Evolutionary conservation across 1,140 invertebrate genomes (phyloP), one percentile per base, ranked within the genome.

Genomic region (Aleiodes sp.): DNA sequence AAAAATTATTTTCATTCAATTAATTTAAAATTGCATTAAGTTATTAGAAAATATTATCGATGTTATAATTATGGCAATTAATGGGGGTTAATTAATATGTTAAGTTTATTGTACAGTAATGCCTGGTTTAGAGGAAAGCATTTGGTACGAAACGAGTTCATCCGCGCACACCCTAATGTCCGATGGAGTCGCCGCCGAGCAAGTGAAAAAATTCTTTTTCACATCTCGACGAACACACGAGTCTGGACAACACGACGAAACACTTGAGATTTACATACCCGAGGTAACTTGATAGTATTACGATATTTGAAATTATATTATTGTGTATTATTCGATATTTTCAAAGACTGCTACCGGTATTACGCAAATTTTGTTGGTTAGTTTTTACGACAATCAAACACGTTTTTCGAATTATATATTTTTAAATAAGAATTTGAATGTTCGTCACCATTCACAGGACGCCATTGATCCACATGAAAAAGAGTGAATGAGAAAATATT

Each of bases 191-290:
- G 84, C 80, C 69, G 82, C 89, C 71, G 92, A 93, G 81, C 91
- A 92, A 86, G 89, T 94, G 79, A 93, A 93, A 87, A 93, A 92
- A 80, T 94, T 94, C 85, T 88, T 93, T 73, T 94, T 94, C 84
- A 90, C 89, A 46, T 91, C 91, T 28, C 90, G 89, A 77, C 88
- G 87, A 76, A 82, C 82, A 60, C 81, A 70, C 74, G 89, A 88
- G 80, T 87, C 86, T 26, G 87, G 88, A 76, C 86, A 86, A 70
- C 82, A 88, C 78, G 86, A 89, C 80, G 91, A 93, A 78, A 88
- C 88, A 73, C 82, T 95, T 66, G 92, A 94, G 84, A 89, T 95
- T 64, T 89, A 91, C 68, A 94, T 95, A 76, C 93, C 93, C 0
- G 93, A 93, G 87, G 91, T 91, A 85, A 76, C 64, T 26, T 19